These are phyloP conservation scores for Coracias cyanogaster DNA, from an alignment of 2,797 vertebrate species.

Conservation along the genomic window DNA sequence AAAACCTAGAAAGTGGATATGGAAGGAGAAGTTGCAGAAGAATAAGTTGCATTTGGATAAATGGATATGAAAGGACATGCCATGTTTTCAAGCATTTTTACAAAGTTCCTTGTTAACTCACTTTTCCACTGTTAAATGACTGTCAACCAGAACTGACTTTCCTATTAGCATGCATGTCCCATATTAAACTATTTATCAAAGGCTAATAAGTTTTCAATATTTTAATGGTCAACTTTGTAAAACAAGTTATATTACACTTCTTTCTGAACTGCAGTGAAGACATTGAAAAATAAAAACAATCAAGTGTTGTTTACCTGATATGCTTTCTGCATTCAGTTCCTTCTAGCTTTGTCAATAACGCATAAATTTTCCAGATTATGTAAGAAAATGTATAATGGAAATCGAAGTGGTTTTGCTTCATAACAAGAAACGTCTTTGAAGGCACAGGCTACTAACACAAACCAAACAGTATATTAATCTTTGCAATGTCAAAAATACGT, in stretches of 20 bases:
- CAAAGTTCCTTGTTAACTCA: background rate
- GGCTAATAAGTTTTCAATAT: background rate
- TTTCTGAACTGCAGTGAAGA: constrained; percentile 15
- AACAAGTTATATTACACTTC: background rate
- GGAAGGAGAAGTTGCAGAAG: background rate
- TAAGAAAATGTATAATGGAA: background rate
- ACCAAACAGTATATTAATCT: background rate
- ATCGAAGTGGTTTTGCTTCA: background rate
- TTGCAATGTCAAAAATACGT: background rate
- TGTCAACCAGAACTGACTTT: constrained; percentile 7
- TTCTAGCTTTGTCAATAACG: background rate
- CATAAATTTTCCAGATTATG: background rate
- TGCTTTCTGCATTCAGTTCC: background rate
- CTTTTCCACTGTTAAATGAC: background rate
- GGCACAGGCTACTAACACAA: background rate
- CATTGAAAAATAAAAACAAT: background rate
- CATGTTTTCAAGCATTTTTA: background rate
- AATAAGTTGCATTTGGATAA: background rate
- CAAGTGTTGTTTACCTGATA: background rate
- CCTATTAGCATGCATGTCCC: background rate
- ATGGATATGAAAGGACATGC: background rate
- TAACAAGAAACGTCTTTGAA: background rate
- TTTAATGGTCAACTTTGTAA: constrained; percentile 21
- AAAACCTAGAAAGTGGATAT: background rate
- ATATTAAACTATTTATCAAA: background rate